Percentiles rank a stretch among this genome's conserved stretches.
phyloP scores from a whole-genome alignment of 2,797 vertebrate genomes.

The Muraenolepis orangiensis region DNA sequence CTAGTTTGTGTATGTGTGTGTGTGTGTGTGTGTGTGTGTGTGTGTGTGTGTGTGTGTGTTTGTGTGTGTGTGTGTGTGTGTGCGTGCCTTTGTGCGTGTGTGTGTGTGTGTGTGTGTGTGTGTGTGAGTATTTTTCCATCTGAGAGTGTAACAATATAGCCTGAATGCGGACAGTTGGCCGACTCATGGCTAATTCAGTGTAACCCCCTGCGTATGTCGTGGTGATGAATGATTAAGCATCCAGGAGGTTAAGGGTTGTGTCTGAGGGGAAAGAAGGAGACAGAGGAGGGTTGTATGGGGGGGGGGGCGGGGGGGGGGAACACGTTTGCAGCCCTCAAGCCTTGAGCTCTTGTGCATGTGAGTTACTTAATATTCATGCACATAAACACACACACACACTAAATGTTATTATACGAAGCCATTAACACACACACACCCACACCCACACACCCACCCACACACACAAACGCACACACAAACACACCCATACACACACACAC shows the following conservation, averaged over 20 bases:
- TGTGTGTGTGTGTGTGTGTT: background rate
- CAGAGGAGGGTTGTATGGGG: background rate
- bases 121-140: background rate
- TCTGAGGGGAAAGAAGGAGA: background rate
- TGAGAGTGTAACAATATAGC: background rate
- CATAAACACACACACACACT: background rate
- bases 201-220: constrained; percentile 49
- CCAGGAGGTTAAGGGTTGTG: background rate
- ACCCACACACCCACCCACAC: background rate
- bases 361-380: background rate
- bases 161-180: background rate
- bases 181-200: constrained; percentile 33
- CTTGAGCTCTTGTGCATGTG: background rate
- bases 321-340: background rate
- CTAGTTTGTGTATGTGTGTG: background rate
- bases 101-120: background rate
- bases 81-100: background rate
- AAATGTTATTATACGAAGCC: no score
- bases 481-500: constrained; percentile 1
- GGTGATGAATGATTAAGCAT: constrained; percentile 52
- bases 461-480: background rate
- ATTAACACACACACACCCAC: background rate
- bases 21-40: background rate
- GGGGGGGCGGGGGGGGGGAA: background rate
- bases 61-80: background rate